Base-by-base conservation (phyloP, 2,797 vertebrate species). In the Coregonus suidteri region DNA sequence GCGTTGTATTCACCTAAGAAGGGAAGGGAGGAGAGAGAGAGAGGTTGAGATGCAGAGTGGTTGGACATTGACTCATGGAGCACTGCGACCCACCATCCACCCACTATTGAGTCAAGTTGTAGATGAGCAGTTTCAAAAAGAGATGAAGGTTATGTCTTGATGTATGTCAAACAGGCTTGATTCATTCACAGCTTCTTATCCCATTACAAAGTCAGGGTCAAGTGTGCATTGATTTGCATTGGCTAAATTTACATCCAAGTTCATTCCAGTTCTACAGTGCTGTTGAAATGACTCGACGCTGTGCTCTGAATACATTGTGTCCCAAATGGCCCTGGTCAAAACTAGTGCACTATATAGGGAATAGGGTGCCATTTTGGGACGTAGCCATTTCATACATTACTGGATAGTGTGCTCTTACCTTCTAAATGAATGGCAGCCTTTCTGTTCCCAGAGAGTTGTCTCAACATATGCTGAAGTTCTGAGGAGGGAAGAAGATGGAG, bases 351-450 rank as follows among this genome's bases (percentile, higher is more conserved):
- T 41, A 41, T 9, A 41, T 41, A 41, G 41, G 41, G 41, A 9
- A 47, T 47, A 47, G 41, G 41, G 41, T 47, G 2, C 9, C 7
- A 34, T 3, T 41, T 4, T 41, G 54, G 6, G 20, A 1, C 18
- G 41, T 4, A 75, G 67, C 75, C 64, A 18, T 31, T 73, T 15
- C 37, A 31, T 18, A 54, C 25, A 31, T 25, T 30, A 31, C 11
- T 30, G 3, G 65, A 14, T 14, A 5, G 13, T 34, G 13, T 30
- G 34, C 35, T 18, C 75, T 91, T 88, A 95, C 94, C 94, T 86
- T 84, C 73, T 79, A 95, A 79, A 85, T 95, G 93, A 85, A 95
- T 94, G 68, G 93, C 93, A 0, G 87, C 90, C 78, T 90, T 90
- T 0, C 77, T 68, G 0, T 81, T 83, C 7, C n/a, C n/a, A 15